Base-by-base conservation (phyloP, 2,113 vertebrate species). In the Numenius arquata region DNA sequence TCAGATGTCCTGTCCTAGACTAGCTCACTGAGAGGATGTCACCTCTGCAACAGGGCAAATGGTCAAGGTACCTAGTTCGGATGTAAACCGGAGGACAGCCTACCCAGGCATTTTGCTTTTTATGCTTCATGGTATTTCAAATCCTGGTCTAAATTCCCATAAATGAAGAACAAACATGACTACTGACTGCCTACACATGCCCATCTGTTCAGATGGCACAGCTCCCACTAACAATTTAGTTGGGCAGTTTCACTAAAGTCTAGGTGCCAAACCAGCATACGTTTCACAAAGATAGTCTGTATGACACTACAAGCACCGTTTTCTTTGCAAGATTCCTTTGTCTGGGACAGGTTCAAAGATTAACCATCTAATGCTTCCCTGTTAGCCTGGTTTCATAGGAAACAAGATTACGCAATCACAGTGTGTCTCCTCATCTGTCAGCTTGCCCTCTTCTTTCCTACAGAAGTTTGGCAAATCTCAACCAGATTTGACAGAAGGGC, bases 201-300 rank as follows among this genome's bases (percentile, higher is more conserved):
- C 96, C 97, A 97, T 97, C 96, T 97, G 97, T 91, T 97, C 76
- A 94, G 82, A 94, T 97, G 96, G 96, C 96, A 96, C 79, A 86
- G 81, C 82, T 97, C 96, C 96, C 89, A 91, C 91, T 94, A 91
- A 91, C 93, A 95, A 96, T 93, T 95, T 94, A 93, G 78, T 78
- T 95, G 96, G 93, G 94, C 92, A 93, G 79, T 95, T 95, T 96
- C 81, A 83, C 91, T 94, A 6, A 88, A 95, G 77, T 84, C 85
- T 93, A 95, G 88, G 93, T 97, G 94, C 96, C 95, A 97, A 94
- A 90, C 91, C 88, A 97, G 89, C 95, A 95, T 93, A 97, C 79
- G 82, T 96, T 97, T 95, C 91, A 91, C 83, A 91, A 88, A 95
- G 91, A 95, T 88, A 89, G 87, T 66, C 95, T 85, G 40, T 86